Base-by-base conservation (phyloP, 2,113 vertebrate species). In the Anguilla rostrata region DNA sequence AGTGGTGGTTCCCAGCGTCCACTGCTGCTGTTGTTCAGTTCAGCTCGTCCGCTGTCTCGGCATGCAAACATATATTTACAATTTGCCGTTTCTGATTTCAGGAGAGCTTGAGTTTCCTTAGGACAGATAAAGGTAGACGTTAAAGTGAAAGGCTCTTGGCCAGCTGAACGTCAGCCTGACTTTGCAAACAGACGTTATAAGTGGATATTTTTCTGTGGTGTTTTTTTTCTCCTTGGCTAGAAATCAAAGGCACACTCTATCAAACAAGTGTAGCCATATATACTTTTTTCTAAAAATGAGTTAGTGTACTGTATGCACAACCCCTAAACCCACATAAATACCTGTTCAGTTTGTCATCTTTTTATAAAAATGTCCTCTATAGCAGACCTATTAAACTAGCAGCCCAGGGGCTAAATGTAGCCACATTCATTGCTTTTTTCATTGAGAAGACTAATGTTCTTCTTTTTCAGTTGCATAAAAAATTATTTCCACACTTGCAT, bases 1-100 rank as follows among this genome's bases (percentile, higher is more conserved):
- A 92, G 92, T 92, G 89, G 87, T 88, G 91, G 8, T 12, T n/a
- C n/a, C 26, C 71, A 75, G 11, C 26, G 29, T 34, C 71, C 71
- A 34, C 26, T n/a, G 3, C 63, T 71, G 26, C 63, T 71, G 26
- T 75, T 40, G 5, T n/a, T 78, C 5, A 18, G 22, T n/a, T 26
- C 9, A 75, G 22, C n/a, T 75, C n/a, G 14, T 75, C 11, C n/a
- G 1, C 2, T 75, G 26, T 75, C 71, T 75, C 71, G 6, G 34
- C 9, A 2, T 34, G 71, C 34, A 75, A 75, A 75, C n/a, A 75
- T 34, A 34, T 75, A 75, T 75, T 75, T 75, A n/a, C n/a, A 29
- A 75, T n/a, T 8, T 34, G 11, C 60, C 71, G 12, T 34, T 29
- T 1, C n/a, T 75, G n/a, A 75, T 75, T 75, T 34, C 71, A 75